phyloP scores from a whole-genome alignment of 2,888 invertebrate species.

The Zeuzera pyrina region DNA sequence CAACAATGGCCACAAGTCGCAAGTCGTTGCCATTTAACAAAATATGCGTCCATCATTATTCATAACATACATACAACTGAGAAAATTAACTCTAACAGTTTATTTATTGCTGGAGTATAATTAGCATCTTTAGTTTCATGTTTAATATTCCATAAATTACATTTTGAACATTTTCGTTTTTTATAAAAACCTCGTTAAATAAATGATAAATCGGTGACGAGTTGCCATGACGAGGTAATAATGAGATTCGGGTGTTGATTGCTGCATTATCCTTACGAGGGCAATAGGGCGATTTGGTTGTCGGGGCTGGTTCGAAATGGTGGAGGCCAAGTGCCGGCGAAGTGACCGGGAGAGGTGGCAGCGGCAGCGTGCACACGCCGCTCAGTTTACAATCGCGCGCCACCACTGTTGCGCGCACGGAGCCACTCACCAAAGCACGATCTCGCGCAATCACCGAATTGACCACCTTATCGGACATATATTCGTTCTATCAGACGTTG shows the following conservation, averaged over 20 bases:
- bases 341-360: conserved; percentile 57
- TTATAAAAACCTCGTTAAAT: background rate
- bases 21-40: conserved; percentile 25
- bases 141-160: too few relatives aligned
- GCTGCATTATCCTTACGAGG: conserved; percentile 50
- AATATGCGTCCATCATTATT: background rate
- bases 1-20: conserved; percentile 13
- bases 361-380: conserved; percentile 33
- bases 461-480: conserved; percentile 48
- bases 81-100: background rate
- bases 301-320: conserved; percentile 46
- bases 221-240: conserved; percentile 36
- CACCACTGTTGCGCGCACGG: conserved; percentile 62
- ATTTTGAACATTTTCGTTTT: background rate
- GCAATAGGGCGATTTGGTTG: too few relatives aligned
- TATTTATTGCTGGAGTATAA: too few relatives aligned
- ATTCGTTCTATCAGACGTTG: conserved; percentile 30
- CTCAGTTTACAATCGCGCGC: conserved; percentile 65
- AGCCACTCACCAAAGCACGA: conserved; percentile 39
- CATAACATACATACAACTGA: background rate
- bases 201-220: conserved; percentile 10
- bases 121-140: too few relatives aligned
- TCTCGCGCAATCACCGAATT: conserved; percentile 33
- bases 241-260: conserved; percentile 48
- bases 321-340: conserved; percentile 52